These are phyloP conservation scores for Onchidella celtica DNA, from an alignment of 2,888 invertebrate species.

Conservation along the genomic window DNA sequence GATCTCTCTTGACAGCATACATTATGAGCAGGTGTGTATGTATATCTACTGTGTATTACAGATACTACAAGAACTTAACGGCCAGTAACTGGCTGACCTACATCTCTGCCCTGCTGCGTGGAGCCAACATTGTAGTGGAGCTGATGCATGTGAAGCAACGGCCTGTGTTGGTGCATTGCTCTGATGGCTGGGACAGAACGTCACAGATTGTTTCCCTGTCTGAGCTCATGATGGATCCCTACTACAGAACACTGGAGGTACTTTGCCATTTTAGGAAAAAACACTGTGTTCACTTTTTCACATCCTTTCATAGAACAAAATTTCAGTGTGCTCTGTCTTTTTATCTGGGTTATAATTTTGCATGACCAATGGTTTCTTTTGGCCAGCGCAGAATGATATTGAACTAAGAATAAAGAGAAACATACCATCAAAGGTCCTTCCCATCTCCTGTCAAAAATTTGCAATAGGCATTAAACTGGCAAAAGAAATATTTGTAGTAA, in stretches of 20 bases:
- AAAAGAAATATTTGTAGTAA: too few species aligned
- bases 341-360: too few species aligned
- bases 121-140: constrained; percentile 89
- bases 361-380: too few species aligned
- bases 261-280: not conserved
- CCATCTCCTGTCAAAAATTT: not conserved
- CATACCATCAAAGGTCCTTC: too few species aligned
- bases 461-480: too few species aligned
- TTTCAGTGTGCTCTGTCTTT: too few species aligned
- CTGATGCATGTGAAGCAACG: constrained; percentile 88
- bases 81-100: constrained; percentile 95
- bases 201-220: constrained; percentile 97
- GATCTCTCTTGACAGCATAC: too few species aligned
- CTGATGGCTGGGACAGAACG: constrained; percentile 99
- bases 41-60: too few species aligned
- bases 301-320: too few species aligned
- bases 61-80: constrained; percentile 94
- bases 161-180: constrained; percentile 97
- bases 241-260: constrained; percentile 94
- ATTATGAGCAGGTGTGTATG: too few species aligned
- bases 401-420: too few species aligned
- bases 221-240: constrained; percentile 94
- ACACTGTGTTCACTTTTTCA: not conserved
- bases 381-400: too few species aligned
- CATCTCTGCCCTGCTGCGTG: constrained; percentile 90